Conservation (phyloP, 2,113 vertebrate species). For the Antechinus stuartii region DNA sequence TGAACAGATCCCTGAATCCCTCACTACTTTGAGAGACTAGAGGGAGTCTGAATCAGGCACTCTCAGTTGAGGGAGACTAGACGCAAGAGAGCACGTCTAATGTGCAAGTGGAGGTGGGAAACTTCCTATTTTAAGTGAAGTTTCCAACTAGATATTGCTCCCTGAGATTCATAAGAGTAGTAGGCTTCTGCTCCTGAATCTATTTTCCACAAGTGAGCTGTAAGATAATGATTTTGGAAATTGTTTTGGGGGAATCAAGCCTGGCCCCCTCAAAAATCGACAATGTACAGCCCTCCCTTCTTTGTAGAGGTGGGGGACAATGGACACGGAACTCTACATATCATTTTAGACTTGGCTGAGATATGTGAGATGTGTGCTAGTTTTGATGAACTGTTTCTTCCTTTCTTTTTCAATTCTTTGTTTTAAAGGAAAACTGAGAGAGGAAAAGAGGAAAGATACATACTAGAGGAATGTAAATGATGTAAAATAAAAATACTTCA, state of each 20-base stretch:
- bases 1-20: not conserved
- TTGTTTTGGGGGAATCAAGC: not conserved
- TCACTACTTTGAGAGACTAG: not conserved
- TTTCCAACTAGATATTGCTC: not conserved
- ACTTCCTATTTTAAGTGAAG: not conserved
- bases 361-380: not conserved
- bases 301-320: not conserved
- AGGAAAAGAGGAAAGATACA: not conserved
- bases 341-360: not conserved
- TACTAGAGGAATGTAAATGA: not conserved
- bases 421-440: not conserved
- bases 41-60: not conserved
- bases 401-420: not conserved
- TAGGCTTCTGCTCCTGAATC: not conserved
- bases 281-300: not conserved
- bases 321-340: not conserved
- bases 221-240: not conserved
- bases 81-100: not conserved
- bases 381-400: not conserved
- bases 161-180: not conserved
- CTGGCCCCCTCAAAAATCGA: not conserved
- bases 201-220: not conserved
- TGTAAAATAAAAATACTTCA: not conserved
- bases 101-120: fast-evolving
- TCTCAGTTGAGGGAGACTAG: not conserved